These are phyloP conservation scores for Lophochroa leadbeateri DNA, from an alignment of 2,113 vertebrate species.

Conservation along the genomic window DNA sequence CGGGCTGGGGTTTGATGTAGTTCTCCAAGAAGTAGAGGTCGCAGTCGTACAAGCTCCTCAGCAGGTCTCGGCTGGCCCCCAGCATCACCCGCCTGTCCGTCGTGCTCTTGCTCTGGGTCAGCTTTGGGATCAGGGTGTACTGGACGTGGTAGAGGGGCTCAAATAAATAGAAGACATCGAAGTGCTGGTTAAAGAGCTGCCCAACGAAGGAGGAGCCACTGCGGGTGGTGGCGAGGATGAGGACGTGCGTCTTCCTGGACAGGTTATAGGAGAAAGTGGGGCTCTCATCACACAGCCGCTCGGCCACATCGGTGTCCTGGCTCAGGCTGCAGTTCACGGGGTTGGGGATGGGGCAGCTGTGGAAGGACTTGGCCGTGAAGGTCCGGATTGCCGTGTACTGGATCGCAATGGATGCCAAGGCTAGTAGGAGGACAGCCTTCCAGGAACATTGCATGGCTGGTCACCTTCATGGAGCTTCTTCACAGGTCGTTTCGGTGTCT, in stretches of 20 bases:
- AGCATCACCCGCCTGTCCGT: slow-evolving; percentile 89
- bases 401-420: slow-evolving; percentile 95
- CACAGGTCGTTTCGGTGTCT: slow-evolving; percentile 49
- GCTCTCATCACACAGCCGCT: slow-evolving; percentile 88
- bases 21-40: slow-evolving; percentile 95
- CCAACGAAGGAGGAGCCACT: slow-evolving; percentile 95
- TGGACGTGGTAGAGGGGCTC: slow-evolving; percentile 97
- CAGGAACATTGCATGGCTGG: slow-evolving; percentile 99
- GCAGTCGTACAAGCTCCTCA: slow-evolving; percentile 91
- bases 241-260: slow-evolving; percentile 89
- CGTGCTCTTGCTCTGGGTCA: slow-evolving; percentile 86
- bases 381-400: slow-evolving; percentile 98
- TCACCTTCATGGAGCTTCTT: slow-evolving; percentile 87
- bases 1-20: slow-evolving; percentile 90
- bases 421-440: slow-evolving; percentile 98
- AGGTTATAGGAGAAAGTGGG: slow-evolving; percentile 83
- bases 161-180: slow-evolving; percentile 96
- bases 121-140: slow-evolving; percentile 88
- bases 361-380: slow-evolving; percentile 93
- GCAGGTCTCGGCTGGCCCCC: slow-evolving; percentile 91
- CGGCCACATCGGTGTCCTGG: slow-evolving; percentile 83
- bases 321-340: slow-evolving; percentile 85
- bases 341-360: slow-evolving; percentile 85
- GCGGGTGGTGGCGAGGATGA: slow-evolving; percentile 93
- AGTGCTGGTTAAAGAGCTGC: slow-evolving; percentile 97